Base-by-base conservation (phyloP, 2,888 invertebrate genomes). In the Cheilosia scutellata region DNA sequence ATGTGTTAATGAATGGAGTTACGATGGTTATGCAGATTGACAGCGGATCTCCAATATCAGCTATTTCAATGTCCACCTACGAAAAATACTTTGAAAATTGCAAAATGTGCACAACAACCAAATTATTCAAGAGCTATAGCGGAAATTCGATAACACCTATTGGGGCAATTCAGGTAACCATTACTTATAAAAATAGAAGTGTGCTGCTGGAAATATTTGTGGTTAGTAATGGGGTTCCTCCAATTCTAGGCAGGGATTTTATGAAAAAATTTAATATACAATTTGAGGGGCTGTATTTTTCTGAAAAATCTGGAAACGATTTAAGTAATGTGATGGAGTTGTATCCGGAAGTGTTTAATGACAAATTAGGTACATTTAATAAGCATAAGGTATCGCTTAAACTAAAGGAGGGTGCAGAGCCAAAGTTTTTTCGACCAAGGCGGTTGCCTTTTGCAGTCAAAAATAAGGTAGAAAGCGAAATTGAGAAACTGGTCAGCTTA, bases 221-320 rank as follows among this genome's bases (percentile, higher is more conserved):
- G 11, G 37, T 58, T 42, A 20, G 33, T 37, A 58, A 58, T 40
- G 58, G 58, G 4, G 58, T 40, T 58, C 58, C 58, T 40, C 58
- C 58, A 58, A n/a, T 58, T 25, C 25, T 40, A 25, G 58, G 40
- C 9, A 37, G 40, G 6, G 37, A 58, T 42, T 58, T 58, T 7
- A 40, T 58, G 58, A 6, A 58, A 25, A 58, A 20, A 20, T 58
- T 37, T 40, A 37, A 58, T 31, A 58, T 58, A 33, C 33, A n/a
- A n/a, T n/a, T n/a, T n/a, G n/a, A n/a, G n/a, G n/a, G n/a, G n/a
- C n/a, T n/a, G n/a, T n/a, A n/a, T n/a, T n/a, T n/a, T n/a, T n/a
- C n/a, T n/a, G n/a, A n/a, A n/a, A n/a, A n/a, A n/a, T n/a, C n/a
- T n/a, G n/a, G n/a, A n/a, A n/a, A n/a, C n/a, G n/a, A n/a, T n/a